Evolutionary conservation across 35 echinoderm and acorn worm genomes (phyloP).

Genomic region (Ophiothrix spiculata): DNA sequence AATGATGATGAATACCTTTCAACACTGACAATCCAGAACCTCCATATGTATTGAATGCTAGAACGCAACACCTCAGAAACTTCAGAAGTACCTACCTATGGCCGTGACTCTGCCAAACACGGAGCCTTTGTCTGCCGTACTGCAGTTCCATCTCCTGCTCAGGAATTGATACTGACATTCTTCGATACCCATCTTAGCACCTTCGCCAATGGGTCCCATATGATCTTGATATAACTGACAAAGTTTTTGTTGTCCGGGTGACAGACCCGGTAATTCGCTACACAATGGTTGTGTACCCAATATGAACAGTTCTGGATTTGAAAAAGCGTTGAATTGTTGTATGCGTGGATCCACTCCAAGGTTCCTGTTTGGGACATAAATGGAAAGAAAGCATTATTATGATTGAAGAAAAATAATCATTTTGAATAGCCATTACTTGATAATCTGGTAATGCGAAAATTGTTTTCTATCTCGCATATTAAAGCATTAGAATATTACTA

Average conservation of each 20-base stretch:
- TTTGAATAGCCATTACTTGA: too few relatives aligned
- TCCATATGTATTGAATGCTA: too few relatives aligned
- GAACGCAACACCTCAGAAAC: too few relatives aligned
- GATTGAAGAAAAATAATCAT: too few relatives aligned
- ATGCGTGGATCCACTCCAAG: conserved; percentile 62
- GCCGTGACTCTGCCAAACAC: conserved; percentile 83
- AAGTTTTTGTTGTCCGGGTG: conserved; percentile 80
- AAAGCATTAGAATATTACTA: too few relatives aligned
- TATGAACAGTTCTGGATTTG: conserved; percentile 86
- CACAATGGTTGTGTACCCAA: conserved; percentile 87
- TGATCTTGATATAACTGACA: conserved; percentile 96
- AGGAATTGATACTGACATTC: conserved; percentile 90
- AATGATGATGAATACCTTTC: too few relatives aligned
- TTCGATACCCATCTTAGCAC: conserved; percentile 83
- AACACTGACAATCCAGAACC: too few relatives aligned
- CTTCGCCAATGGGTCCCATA: conserved; percentile 93
- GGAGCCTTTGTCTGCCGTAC: conserved; percentile 58
- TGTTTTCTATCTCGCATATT: too few relatives aligned
- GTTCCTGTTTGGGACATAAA: too few relatives aligned
- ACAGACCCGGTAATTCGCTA: conserved; percentile 84
- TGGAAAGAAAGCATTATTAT: too few relatives aligned
- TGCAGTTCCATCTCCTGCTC: conserved; percentile 91
- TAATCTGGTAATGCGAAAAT: too few relatives aligned
- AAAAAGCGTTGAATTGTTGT: conserved; percentile 78
- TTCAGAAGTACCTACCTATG: conserved; percentile 93